Conservation (phyloP, 2,113 vertebrate species). For the Labrus mixtus region DNA sequence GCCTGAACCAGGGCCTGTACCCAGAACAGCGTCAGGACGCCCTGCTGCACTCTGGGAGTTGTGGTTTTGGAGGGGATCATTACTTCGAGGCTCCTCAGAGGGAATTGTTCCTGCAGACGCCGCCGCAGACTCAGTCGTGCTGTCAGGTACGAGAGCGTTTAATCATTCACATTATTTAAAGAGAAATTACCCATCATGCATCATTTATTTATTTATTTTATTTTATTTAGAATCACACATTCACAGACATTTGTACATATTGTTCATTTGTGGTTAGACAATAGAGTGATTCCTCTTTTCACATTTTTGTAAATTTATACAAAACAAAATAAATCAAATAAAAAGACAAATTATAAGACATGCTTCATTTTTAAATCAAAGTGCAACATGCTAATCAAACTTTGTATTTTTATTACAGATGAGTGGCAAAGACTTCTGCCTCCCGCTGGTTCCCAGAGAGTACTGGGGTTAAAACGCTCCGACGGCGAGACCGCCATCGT, state of each 20-base stretch:
- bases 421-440: constrained; percentile 74
- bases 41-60: constrained; percentile 64
- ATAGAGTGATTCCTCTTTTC: too few species aligned
- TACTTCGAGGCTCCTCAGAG: constrained; percentile 49
- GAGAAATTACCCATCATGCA: fast-evolving
- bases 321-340: too few species aligned
- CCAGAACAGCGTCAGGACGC: constrained; percentile 43
- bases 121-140: constrained; percentile 66
- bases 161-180: not conserved
- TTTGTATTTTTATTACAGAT: constrained; percentile 65
- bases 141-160: constrained; percentile 74
- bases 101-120: constrained; percentile 66
- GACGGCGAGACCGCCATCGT: not conserved
- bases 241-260: too few species aligned
- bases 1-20: constrained; percentile 47
- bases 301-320: too few species aligned
- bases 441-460: constrained; percentile 73
- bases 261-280: too few species aligned
- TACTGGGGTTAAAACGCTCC: constrained; percentile 75
- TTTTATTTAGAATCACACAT: too few species aligned
- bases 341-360: too few species aligned
- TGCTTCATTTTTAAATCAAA: not conserved
- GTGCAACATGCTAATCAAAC: constrained; percentile 7
- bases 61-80: constrained; percentile 60
- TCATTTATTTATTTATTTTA: too few species aligned